Evolutionary conservation across 1,140 invertebrate genomes (phyloP).

Genomic region (Habropoda laboriosa): DNA sequence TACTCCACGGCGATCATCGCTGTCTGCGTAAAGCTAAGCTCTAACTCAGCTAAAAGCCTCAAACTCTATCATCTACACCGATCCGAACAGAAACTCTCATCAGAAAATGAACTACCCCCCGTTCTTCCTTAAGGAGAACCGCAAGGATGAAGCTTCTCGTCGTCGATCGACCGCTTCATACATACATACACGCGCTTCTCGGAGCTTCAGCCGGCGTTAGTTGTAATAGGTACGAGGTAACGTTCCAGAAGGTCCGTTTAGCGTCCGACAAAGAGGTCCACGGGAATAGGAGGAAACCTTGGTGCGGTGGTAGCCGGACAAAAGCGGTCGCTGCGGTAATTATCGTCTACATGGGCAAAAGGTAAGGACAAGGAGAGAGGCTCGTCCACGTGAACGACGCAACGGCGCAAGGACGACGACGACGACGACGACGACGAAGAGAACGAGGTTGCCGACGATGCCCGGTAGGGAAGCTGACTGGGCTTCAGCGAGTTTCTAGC

Average conservation of each 20-base stretch:
- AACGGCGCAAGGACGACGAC: slow-evolving; percentile 50
- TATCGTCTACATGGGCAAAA: slow-evolving; percentile 69
- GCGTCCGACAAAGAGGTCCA: slow-evolving; percentile 69
- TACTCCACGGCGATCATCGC: no score
- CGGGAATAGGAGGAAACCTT: slow-evolving; percentile 63
- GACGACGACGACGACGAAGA: slow-evolving; percentile 26
- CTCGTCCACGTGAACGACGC: slow-evolving; percentile 62
- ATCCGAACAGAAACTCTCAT: background rate
- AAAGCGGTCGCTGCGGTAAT: slow-evolving; percentile 75
- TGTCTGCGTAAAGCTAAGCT: no score
- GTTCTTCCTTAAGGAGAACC: background rate
- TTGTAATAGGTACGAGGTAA: slow-evolving; percentile 68
- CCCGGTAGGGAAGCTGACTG: slow-evolving; percentile 71
- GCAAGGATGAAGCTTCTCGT: slow-evolving; percentile 7
- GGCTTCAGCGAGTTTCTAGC: slow-evolving; percentile 77
- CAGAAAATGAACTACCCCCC: background rate
- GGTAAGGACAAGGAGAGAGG: slow-evolving; percentile 45
- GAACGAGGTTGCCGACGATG: slow-evolving; percentile 59
- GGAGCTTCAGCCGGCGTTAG: slow-evolving; percentile 19
- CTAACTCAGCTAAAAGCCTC: background rate
- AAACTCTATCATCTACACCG: background rate
- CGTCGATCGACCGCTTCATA: background rate
- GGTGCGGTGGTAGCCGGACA: slow-evolving; percentile 62
- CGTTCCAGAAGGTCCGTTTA: slow-evolving; percentile 54
- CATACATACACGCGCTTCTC: slow-evolving; percentile 12